Evolutionary conservation across 2,113 vertebrate species (phyloP).

Genomic region (Thamnophis sirtalis): DNA sequence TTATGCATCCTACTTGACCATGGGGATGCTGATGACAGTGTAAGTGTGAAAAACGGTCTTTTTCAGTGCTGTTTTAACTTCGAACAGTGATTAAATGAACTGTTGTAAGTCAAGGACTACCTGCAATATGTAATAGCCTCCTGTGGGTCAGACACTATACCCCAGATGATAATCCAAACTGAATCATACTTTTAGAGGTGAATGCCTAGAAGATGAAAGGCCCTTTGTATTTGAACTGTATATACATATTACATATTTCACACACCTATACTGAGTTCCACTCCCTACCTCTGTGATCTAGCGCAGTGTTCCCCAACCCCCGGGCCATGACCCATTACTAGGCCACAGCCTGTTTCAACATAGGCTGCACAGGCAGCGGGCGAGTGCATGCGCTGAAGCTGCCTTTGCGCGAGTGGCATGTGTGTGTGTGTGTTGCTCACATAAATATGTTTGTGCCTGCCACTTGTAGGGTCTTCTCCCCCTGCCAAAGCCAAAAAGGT

Average conservation of each 20-base stretch:
- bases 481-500: background rate
- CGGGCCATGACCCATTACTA: background rate
- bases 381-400: background rate
- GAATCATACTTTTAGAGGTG: slow-evolving; percentile 1
- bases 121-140: slow-evolving; percentile 48
- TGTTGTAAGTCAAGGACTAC: background rate
- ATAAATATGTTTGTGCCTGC: background rate
- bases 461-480: background rate
- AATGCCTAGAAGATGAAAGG: slow-evolving; percentile 31
- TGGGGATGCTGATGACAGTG: background rate
- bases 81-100: background rate
- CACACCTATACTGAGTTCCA: background rate
- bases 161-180: slow-evolving; percentile 37
- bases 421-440: background rate
- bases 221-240: slow-evolving; percentile 38
- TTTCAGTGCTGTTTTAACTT: background rate
- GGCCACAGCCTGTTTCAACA: background rate
- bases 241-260: background rate
- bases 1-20: background rate
- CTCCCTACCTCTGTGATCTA: background rate
- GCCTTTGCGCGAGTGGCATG: background rate
- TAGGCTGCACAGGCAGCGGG: rapidly evolving
- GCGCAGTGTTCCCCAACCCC: background rate
- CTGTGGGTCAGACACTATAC: slow-evolving; percentile 37
- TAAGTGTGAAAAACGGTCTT: background rate